Evolutionary conservation across 2,113 vertebrate species (phyloP).

Genomic region (Thamnophis sirtalis): DNA sequence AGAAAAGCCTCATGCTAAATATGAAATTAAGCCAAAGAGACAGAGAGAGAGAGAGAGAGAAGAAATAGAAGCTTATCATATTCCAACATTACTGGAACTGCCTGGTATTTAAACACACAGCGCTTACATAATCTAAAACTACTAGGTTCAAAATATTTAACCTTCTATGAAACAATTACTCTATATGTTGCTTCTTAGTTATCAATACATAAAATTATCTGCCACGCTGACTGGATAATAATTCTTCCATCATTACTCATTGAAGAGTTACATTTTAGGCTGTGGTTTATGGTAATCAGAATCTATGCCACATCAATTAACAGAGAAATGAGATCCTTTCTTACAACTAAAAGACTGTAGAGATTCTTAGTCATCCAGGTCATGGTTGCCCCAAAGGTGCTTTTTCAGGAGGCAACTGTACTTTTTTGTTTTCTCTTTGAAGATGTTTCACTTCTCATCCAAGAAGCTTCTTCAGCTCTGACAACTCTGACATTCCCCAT

Average conservation of each 20-base stretch:
- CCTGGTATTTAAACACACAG: conserved; percentile 43
- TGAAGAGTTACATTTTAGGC: background rate
- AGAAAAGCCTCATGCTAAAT: background rate
- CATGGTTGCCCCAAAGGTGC: too few species aligned
- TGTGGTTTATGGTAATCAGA: background rate
- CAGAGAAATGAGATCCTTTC: background rate
- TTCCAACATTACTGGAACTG: conserved; percentile 25
- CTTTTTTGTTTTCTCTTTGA: too few species aligned
- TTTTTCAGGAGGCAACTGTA: too few species aligned
- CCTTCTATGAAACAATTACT: background rate
- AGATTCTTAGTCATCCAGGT: too few species aligned
- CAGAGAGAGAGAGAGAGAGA: background rate
- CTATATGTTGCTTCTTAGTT: background rate
- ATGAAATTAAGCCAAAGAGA: background rate
- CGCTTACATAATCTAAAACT: background rate
- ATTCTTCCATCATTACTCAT: background rate
- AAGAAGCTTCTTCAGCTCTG: too few species aligned
- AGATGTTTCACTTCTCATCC: too few species aligned
- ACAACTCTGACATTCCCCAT: too few species aligned
- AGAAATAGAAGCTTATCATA: background rate
- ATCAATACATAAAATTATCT: background rate
- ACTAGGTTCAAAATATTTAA: background rate
- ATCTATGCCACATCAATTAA: background rate
- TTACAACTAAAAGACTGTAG: background rate
- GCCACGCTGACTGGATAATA: background rate